Percentiles rank a stretch among this genome's conserved stretches.
phyloP scores from a whole-genome alignment of 2,113 vertebrate species.

The Microtus oregoni region DNA sequence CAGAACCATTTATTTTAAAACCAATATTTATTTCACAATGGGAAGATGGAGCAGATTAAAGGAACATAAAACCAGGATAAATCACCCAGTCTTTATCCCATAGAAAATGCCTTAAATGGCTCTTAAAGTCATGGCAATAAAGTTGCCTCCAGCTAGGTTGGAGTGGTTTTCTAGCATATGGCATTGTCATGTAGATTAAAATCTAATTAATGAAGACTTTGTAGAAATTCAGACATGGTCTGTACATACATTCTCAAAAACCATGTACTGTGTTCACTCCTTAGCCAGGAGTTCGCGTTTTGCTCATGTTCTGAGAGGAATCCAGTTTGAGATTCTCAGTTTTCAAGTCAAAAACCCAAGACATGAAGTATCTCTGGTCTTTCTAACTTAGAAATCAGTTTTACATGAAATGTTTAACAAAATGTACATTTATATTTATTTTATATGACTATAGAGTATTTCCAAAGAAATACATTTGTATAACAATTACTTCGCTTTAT shows the following conservation, averaged over 20 bases:
- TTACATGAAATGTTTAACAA: constrained; percentile 61
- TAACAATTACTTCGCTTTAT: constrained; percentile 28
- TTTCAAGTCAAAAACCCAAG: constrained; percentile 45
- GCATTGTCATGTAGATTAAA: constrained; percentile 65
- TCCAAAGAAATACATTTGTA: constrained; percentile 48
- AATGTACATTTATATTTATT: constrained; percentile 34
- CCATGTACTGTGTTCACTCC: constrained; percentile 9
- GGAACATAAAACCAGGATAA: constrained; percentile 74
- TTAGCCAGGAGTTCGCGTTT: constrained; percentile 11
- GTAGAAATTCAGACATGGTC: constrained; percentile 18
- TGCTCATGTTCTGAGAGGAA: constrained; percentile 20
- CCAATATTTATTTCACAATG: constrained; percentile 80
- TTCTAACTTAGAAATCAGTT: constrained; percentile 54
- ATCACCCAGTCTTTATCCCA: constrained; percentile 72
- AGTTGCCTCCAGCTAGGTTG: constrained; percentile 59
- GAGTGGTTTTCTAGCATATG: constrained; percentile 63
- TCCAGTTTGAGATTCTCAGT: constrained; percentile 4
- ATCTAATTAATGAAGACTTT: constrained; percentile 64
- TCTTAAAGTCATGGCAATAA: constrained; percentile 74
- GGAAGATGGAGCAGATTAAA: constrained; percentile 79
- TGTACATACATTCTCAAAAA: constrained; percentile 41
- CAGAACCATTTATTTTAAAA: constrained; percentile 80
- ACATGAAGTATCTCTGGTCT: constrained; percentile 14
- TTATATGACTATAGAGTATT: background rate
- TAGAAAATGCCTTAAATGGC: constrained; percentile 75